Evolutionary conservation across 2,797 vertebrate species (phyloP), one percentile per base, ranked within the genome.

Genomic region (Rhinella marina): DNA sequence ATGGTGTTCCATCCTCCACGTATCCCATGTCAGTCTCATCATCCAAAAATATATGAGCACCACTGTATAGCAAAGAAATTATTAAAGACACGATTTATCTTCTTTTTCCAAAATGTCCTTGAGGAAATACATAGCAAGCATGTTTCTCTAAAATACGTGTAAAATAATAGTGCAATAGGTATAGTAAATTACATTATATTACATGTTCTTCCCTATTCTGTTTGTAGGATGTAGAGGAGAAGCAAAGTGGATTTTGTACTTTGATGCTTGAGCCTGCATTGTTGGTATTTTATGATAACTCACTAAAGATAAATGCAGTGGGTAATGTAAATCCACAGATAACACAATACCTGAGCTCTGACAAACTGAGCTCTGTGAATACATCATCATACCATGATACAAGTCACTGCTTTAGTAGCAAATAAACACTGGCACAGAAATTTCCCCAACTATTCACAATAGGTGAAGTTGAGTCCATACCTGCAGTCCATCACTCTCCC

Each of bases 11-110:
- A 91, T 99, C 98, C 92, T 98, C 97, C 89, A 99, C 97, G 76
- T 99, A 99, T 91, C 98, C 98, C 93, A 99, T 94, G 93, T 99
- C 98, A 0, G 98, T 99, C 62, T 98, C 96, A 82, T 99, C 98
- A 88, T 99, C 98, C 95, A 99, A 93, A 91, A 99, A 95, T 90
- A 99, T 95, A 29, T 99, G 98, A 91, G 97, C 98, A 91, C 98
- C 98, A 85, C 98, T 99, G 92, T 85, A 86, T 90, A 77, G 92
- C 88, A 61, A 0, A 54, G 3, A 86, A 23, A 87, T 75, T 19
- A 27, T 50, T 52, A 29, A 21, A 81, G 16, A 72, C 25, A 57
- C 27, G 1, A 72, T 32, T 17, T 32, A 16, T 8, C 9, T 32
- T 70, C 27, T 29, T 29, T 68, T 50, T 23, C 27, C 32, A 72